Evolutionary conservation across 2,888 invertebrate species (phyloP).

Genomic region (Drosophila rellima): DNA sequence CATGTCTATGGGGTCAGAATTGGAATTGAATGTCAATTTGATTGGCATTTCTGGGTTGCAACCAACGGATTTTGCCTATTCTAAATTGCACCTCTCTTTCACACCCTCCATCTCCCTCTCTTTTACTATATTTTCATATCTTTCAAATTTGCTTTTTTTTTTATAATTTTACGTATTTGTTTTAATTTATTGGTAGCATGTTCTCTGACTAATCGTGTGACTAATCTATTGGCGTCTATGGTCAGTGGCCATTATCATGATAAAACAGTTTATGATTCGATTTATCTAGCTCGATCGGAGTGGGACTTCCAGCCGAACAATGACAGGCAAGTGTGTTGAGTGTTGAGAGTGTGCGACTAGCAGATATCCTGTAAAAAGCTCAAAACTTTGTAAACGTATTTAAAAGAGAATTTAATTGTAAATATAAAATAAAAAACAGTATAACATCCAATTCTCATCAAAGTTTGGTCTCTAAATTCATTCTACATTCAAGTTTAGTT

Average conservation of each 20-base stretch:
- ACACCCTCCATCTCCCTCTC: background rate
- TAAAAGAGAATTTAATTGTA: too few species aligned
- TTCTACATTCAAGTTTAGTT: too few species aligned
- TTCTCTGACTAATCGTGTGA: conserved; percentile 43
- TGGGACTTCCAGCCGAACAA: conserved; percentile 21
- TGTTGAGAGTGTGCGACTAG: background rate
- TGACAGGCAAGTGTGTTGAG: background rate
- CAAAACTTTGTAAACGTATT: too few species aligned
- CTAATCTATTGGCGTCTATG: conserved; percentile 36
- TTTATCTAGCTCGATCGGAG: conserved; percentile 44
- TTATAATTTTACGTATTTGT: conserved; percentile 17
- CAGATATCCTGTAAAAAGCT: background rate
- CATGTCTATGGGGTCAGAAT: conserved; percentile 68
- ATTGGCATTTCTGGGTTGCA: conserved; percentile 66
- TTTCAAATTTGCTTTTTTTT: background rate
- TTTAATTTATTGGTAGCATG: conserved; percentile 23
- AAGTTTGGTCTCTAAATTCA: too few species aligned
- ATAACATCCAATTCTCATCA: too few species aligned
- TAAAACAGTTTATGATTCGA: conserved; percentile 44
- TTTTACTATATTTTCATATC: background rate
- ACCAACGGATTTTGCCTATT: conserved; percentile 25
- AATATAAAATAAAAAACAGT: too few species aligned
- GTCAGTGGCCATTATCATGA: conserved; percentile 47
- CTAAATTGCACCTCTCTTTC: background rate
- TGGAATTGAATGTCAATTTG: conserved; percentile 78